Conservation (phyloP, 2,113 vertebrate species). For the Callaeas wilsoni region DNA sequence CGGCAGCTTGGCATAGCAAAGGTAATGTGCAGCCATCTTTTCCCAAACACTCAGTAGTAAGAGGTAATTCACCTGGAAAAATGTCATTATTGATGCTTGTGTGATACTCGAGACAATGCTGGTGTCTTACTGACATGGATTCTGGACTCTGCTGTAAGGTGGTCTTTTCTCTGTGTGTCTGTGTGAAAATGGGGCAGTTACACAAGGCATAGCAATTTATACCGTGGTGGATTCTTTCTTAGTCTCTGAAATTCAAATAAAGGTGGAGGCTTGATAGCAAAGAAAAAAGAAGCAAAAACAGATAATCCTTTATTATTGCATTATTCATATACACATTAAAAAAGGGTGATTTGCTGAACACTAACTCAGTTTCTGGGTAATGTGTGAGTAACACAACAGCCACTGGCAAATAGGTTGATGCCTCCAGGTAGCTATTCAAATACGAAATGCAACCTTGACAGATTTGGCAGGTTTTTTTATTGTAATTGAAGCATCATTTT, state of each 20-base stretch:
- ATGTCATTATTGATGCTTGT: neutral
- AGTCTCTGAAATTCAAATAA: neutral
- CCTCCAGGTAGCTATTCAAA: neutral
- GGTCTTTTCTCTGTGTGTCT: accelerated
- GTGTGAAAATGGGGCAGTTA: neutral
- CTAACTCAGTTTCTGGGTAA: neutral
- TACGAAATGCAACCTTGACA: neutral
- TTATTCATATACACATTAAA: neutral
- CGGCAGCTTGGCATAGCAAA: neutral
- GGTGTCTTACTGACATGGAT: neutral
- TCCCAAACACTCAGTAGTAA: neutral
- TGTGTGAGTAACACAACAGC: neutral
- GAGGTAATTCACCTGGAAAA: neutral
- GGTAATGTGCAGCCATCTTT: accelerated
- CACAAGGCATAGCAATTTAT: no score
- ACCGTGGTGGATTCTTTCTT: neutral
- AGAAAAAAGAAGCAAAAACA: neutral
- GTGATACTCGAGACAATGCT: neutral
- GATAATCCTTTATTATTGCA: neutral
- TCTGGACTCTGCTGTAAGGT: neutral
- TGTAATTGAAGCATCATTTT: neutral
- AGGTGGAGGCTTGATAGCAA: neutral
- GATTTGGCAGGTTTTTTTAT: neutral
- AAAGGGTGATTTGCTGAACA: neutral
- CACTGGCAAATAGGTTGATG: neutral